A percentile compares a stretch with the other conserved stretches of the same genome.
These are phyloP conservation scores for Thaumetopoea pityocampa DNA, from an alignment of 1,140 invertebrate genomes.

Conservation along the genomic window DNA sequence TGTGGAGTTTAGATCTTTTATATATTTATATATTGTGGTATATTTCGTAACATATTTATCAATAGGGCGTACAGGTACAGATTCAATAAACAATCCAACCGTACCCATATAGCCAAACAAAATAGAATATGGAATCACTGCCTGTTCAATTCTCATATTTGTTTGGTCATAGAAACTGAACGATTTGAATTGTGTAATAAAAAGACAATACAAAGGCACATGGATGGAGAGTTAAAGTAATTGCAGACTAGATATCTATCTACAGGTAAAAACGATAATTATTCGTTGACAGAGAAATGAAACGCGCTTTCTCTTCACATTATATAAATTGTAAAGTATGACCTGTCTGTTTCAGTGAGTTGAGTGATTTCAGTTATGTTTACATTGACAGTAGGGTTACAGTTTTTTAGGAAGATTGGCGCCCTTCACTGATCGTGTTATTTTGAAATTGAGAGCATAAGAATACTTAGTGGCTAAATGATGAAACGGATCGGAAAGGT, in stretches of 20 bases:
- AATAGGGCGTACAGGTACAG: too few species aligned
- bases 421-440: slow-evolving; percentile 4
- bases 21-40: too few species aligned
- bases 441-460: slow-evolving; percentile 11
- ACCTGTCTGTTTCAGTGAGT: too few species aligned
- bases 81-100: too few species aligned
- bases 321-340: slow-evolving; percentile 15
- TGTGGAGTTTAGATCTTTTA: not conserved
- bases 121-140: slow-evolving; percentile 14
- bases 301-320: slow-evolving; percentile 26
- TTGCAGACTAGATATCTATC: slow-evolving; percentile 21
- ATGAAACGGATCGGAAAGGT: slow-evolving; percentile 10
- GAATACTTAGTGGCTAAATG: slow-evolving; percentile 11
- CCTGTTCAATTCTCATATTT: slow-evolving; percentile 16
- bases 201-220: slow-evolving; percentile 34
- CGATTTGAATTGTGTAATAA: slow-evolving; percentile 17
- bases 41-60: too few species aligned
- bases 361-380: slow-evolving; percentile 5
- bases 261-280: slow-evolving; percentile 21
- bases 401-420: slow-evolving; percentile 15
- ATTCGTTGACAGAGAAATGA: slow-evolving; percentile 23
- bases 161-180: slow-evolving; percentile 32
- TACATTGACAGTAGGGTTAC: not conserved
- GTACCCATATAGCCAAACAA: too few species aligned
- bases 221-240: slow-evolving; percentile 19